phyloP scores from a whole-genome alignment of 2,797 vertebrate species.

The Scleropages formosus region DNA sequence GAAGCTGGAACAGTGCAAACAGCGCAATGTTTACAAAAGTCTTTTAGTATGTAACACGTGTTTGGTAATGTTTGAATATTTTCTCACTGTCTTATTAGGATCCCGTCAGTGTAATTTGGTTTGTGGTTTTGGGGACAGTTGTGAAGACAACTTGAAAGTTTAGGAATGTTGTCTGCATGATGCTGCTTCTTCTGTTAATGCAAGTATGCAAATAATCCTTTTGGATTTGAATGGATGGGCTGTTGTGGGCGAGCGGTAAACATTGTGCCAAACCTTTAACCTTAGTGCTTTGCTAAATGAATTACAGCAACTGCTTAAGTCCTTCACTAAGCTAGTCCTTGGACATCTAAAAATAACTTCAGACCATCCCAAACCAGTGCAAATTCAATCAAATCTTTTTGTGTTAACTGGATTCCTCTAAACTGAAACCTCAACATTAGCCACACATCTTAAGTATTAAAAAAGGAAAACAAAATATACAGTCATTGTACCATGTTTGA shows the following conservation, averaged over 20 bases:
- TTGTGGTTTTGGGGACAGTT: too few relatives aligned
- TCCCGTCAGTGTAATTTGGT: too few relatives aligned
- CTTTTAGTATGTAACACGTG: too few relatives aligned
- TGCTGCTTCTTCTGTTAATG: neutral
- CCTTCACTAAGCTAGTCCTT: constrained; percentile 8
- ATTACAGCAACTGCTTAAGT: neutral
- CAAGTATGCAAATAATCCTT: neutral
- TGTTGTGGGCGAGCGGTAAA: neutral
- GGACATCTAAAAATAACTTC: neutral
- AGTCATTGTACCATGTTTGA: too few relatives aligned
- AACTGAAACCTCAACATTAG: neutral
- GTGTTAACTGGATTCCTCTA: neutral
- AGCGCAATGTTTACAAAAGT: too few relatives aligned
- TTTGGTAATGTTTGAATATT: too few relatives aligned
- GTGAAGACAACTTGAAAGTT: too few relatives aligned
- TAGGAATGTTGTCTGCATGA: too few relatives aligned
- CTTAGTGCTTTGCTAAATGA: neutral
- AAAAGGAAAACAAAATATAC: too few relatives aligned
- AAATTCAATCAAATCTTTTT: neutral
- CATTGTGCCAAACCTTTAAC: neutral
- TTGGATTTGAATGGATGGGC: neutral
- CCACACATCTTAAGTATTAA: too few relatives aligned
- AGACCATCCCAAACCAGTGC: neutral
- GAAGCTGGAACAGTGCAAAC: too few relatives aligned
- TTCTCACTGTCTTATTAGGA: too few relatives aligned